Conservation (phyloP, 2,797 vertebrate genomes). For the Hephaestus fuliginosus region DNA sequence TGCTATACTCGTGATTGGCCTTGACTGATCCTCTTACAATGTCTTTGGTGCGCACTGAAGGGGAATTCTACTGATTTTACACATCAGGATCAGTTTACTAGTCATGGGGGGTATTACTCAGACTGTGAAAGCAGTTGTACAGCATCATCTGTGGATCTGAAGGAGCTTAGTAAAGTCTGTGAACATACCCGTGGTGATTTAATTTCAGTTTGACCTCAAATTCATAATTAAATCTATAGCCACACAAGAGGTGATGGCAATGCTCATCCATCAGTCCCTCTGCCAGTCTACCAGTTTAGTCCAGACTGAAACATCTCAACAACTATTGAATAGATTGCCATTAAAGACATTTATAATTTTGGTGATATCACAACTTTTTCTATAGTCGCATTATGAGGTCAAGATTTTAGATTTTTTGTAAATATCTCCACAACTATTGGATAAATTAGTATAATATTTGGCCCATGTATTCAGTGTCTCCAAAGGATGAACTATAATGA, state of each 20-base stretch:
- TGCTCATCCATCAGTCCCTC: too few species aligned
- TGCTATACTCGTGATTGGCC: background rate
- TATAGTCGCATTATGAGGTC: background rate
- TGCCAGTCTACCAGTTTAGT: too few species aligned
- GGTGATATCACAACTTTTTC: background rate
- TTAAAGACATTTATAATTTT: background rate
- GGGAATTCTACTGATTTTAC: slow-evolving; percentile 1
- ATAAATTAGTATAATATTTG: background rate
- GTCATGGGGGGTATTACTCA: background rate
- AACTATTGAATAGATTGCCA: background rate
- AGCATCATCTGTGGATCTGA: too few species aligned
- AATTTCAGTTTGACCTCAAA: too few species aligned
- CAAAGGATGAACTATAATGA: too few species aligned
- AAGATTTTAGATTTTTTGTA: background rate
- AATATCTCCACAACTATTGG: background rate
- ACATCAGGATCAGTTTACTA: background rate
- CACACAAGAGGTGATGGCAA: too few species aligned
- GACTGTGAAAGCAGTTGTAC: too few species aligned
- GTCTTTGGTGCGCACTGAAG: background rate
- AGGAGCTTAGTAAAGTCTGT: too few species aligned
- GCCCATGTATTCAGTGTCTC: too few species aligned
- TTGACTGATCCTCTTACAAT: background rate
- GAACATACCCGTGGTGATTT: too few species aligned
- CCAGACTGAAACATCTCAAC: too few species aligned
- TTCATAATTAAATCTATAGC: too few species aligned